Percentiles rank a stretch among this genome's conserved stretches.
Conservation (phyloP, 2,797 vertebrate genomes). For the Thripadectes ignobilis region DNA sequence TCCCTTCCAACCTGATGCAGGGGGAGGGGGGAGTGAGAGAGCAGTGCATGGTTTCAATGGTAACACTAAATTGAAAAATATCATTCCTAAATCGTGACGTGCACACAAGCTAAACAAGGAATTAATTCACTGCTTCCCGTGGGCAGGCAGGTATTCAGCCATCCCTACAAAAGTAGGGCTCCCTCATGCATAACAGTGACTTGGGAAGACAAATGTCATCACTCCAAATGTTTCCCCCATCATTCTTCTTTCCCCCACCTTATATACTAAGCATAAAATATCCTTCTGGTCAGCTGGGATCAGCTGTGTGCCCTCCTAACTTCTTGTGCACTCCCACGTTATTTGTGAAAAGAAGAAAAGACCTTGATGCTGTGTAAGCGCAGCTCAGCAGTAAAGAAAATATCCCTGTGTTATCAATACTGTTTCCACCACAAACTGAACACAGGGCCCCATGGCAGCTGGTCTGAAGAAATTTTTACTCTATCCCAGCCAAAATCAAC, state of each 20-base stretch:
- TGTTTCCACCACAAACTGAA: not conserved
- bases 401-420: not conserved
- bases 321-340: not conserved
- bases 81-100: not conserved
- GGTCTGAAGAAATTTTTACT: not conserved
- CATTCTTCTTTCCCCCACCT: not conserved
- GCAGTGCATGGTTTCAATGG: not conserved
- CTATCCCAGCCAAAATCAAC: not conserved
- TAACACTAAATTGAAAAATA: not conserved
- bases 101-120: not conserved
- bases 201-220: not conserved
- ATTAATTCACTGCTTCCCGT: not conserved
- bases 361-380: not conserved
- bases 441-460: not conserved
- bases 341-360: not conserved
- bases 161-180: not conserved
- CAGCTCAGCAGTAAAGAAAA: not conserved
- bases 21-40: rapidly evolving
- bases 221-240: too few relatives aligned
- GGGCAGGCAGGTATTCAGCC: not conserved
- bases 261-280: not conserved
- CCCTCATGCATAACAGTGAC: rapidly evolving
- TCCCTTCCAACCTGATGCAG: not conserved
- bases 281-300: not conserved
- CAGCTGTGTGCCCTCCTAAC: not conserved